Percentiles rank a stretch among this genome's conserved stretches.
phyloP scores from a whole-genome alignment of 2,888 invertebrate species.

The Lucinisca nassula region DNA sequence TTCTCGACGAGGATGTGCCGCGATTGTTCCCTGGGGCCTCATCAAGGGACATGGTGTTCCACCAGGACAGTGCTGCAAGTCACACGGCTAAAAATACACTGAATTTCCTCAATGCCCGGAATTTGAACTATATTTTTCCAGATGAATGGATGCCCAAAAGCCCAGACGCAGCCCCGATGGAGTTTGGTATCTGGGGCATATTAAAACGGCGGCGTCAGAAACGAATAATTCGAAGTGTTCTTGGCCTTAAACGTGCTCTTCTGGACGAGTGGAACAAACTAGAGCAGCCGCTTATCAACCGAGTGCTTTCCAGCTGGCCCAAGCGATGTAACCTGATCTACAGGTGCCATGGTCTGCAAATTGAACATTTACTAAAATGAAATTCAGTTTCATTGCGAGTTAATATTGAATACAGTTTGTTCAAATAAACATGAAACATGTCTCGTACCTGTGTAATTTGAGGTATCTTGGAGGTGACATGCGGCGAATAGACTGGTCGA shows the following conservation, averaged over 20 bases:
- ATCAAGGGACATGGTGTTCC: constrained; percentile 19
- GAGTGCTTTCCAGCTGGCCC: not conserved
- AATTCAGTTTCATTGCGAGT: too few relatives aligned
- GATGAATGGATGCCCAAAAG: constrained; percentile 35
- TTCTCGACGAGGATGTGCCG: not conserved
- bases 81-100: constrained; percentile 32
- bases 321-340: not conserved
- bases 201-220: not conserved
- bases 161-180: constrained; percentile 25
- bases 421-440: not conserved
- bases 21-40: not conserved
- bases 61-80: constrained; percentile 30
- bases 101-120: not conserved
- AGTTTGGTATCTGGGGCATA: not conserved
- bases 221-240: not conserved
- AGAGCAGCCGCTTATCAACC: not conserved
- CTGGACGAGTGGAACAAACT: not conserved
- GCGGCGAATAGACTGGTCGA: too few relatives aligned
- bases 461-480: too few relatives aligned
- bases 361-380: not conserved
- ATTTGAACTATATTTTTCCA: constrained; percentile 22
- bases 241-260: not conserved
- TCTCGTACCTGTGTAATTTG: too few relatives aligned
- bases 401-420: not conserved
- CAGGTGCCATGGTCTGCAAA: not conserved